Evolutionary conservation across 2,113 vertebrate genomes (phyloP), one percentile per base, ranked within the genome.

Genomic region (Noturus placidus): DNA sequence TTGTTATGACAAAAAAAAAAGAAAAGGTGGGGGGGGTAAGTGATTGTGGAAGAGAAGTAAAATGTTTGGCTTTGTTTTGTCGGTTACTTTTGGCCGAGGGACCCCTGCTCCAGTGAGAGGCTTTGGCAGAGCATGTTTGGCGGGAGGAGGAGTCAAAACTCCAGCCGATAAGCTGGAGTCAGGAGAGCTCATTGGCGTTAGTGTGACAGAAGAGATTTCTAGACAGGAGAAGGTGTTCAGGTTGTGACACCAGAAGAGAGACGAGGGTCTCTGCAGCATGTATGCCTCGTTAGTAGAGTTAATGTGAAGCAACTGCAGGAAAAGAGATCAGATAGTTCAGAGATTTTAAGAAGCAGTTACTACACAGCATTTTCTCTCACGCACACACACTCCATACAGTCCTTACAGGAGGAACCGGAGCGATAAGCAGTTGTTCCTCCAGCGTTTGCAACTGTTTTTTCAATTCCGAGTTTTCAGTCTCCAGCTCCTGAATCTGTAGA

Each of bases 401-500:
- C 42, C 97, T 97, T 95, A 99, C 98, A 89, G 97, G 96, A 82
- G 97, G 94, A 2, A 95, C 94, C 86, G 97, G 97, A 86, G 95
- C 93, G 82, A 96, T 96, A 94, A 96, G 97, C 93, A 99, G 92
- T 89, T 97, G 97, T 77, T 97, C 97, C 92, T 99, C 98, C 88
- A 99, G 93, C 88, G 97, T 95, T 82, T 97, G 97, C n/a, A 99
- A 96, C 92, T 98, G 98, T 76, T 96, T 96, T 96, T 98, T 99
- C 83, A 99, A 93, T 89, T 99, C 97, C 72, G 94, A 95, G 88
- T 99, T 99, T 95, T 99, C 98, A 1, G 96, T 96, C 96, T 99
- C 98, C 92, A 99, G 93, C 90, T 99, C 98, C 94, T 99, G 97
- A 94, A 99, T 99, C 98, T 99, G 93, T 93, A 92, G 90, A 85